Evolutionary conservation across 2,797 vertebrate species (phyloP), one percentile per base, ranked within the genome.

Genomic region (Coendou prehensilis): DNA sequence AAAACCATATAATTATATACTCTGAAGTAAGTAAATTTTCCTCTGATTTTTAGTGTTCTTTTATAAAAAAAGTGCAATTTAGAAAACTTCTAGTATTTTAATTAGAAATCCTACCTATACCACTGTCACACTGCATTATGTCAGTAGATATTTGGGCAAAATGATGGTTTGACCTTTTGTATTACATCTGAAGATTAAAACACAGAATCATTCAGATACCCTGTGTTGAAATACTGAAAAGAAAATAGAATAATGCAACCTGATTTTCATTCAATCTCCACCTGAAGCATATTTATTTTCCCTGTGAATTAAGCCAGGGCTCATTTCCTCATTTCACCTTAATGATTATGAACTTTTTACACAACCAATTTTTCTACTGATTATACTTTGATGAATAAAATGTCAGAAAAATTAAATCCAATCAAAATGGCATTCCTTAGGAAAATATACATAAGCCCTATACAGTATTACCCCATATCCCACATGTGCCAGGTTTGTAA

Each of bases 361-460:
- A 20, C 37, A 83, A 93, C 54, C 84, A 86, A 0, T 83, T 95
- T 93, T 97, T 94, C 92, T 97, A 93, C 95, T 98, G 41, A 97
- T 97, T 97, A 88, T 94, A 97, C 96, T 96, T 98, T 97, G 85
- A 87, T 96, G 80, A 96, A 57, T 45, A 97, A 97, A 98, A 95
- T 97, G 64, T 97, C 97, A 97, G 84, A 78, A 96, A 94, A 97
- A 97, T 90, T 95, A 97, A 96, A 92, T 91, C 80, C 89, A 97
- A 96, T 96, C 87, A 94, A 95, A 88, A n/a, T 87, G 47, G 2
- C 47, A 81, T 89, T 97, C n/a, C 47, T 94, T 18, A 47, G 57
- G 11, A 18, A 14, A 10, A 63, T 2, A 11, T 83, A 89, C 45
- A 94, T 17, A 73, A 81, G 75, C 56, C 4, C 1, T 7, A 37